phyloP scores from a whole-genome alignment of 1,140 invertebrate genomes.

The Bactericera cockerelli region DNA sequence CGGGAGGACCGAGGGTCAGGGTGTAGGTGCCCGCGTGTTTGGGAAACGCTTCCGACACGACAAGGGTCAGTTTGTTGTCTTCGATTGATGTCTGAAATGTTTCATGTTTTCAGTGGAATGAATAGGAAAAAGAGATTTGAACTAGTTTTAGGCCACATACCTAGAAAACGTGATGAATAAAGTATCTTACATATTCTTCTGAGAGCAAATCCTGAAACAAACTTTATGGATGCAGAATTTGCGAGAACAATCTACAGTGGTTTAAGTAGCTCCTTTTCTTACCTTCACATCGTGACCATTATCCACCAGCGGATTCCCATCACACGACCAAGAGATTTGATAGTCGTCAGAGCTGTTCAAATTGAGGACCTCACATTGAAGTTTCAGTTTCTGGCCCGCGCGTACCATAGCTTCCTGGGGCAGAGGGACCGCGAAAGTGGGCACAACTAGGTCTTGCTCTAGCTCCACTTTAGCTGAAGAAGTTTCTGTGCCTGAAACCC shows the following conservation, averaged over 20 bases:
- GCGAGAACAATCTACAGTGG: no score
- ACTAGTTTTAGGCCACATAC: neutral
- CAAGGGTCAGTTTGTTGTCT: slow-evolving; percentile 41
- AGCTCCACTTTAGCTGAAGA: slow-evolving; percentile 33
- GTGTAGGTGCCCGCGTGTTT: slow-evolving; percentile 53
- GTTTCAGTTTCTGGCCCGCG: slow-evolving; percentile 44
- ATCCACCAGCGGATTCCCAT: slow-evolving; percentile 42
- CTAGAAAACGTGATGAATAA: neutral
- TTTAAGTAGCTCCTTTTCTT: no score
- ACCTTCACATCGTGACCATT: slow-evolving; percentile 34
- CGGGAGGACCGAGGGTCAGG: slow-evolving; percentile 43
- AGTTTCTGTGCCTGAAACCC: slow-evolving; percentile 10
- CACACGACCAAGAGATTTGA: slow-evolving; percentile 46
- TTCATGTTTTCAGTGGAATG: slow-evolving; percentile 21
- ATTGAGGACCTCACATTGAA: slow-evolving; percentile 45
- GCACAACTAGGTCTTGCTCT: slow-evolving; percentile 35
- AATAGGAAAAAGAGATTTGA: slow-evolving; percentile 2
- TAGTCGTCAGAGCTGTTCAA: neutral
- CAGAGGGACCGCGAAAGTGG: slow-evolving; percentile 37
- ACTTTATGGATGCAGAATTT: no score
- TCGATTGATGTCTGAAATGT: slow-evolving; percentile 41
- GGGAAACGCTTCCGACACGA: slow-evolving; percentile 48
- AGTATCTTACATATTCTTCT: no score
- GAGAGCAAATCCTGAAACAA: no score
- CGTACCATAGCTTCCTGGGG: slow-evolving; percentile 40